phyloP scores from a whole-genome alignment of 2,797 vertebrate genomes.

The Gambusia yucatana region DNA sequence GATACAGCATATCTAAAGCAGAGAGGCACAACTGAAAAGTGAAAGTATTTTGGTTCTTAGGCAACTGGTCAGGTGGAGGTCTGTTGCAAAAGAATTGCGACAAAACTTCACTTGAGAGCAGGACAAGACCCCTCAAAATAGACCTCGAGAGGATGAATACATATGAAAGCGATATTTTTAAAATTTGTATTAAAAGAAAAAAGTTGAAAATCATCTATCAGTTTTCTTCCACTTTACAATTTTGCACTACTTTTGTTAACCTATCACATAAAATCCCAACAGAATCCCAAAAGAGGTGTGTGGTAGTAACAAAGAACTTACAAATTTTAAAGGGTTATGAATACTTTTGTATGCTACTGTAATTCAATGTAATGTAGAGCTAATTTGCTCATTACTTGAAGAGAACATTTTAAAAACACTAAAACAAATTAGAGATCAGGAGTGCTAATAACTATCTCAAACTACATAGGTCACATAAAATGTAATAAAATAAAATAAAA shows the following conservation, averaged over 20 bases:
- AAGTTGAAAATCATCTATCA: not conserved
- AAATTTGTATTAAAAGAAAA: not conserved
- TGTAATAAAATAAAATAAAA: no score
- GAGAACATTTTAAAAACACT: not conserved
- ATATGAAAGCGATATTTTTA: not conserved
- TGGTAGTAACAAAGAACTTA: not conserved
- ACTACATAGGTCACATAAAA: not conserved
- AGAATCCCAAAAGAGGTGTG: not conserved
- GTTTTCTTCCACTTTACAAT: not conserved
- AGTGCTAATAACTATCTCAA: not conserved
- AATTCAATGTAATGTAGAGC: not conserved
- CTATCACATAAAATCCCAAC: not conserved
- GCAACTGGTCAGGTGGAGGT: not conserved
- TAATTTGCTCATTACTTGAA: not conserved
- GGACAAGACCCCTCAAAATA: no score
- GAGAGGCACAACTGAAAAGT: not conserved
- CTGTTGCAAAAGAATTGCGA: not conserved
- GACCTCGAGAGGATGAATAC: no score
- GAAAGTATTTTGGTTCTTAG: not conserved
- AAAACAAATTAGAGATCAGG: not conserved
- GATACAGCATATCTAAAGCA: not conserved
- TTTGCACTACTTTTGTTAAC: not conserved
- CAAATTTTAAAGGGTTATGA: not conserved
- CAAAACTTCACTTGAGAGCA: no score
- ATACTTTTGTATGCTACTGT: not conserved